Percentiles rank a stretch among this genome's conserved stretches.
Evolutionary conservation across 2,888 invertebrate species (phyloP).

Genomic region (Esperia sulphurella): DNA sequence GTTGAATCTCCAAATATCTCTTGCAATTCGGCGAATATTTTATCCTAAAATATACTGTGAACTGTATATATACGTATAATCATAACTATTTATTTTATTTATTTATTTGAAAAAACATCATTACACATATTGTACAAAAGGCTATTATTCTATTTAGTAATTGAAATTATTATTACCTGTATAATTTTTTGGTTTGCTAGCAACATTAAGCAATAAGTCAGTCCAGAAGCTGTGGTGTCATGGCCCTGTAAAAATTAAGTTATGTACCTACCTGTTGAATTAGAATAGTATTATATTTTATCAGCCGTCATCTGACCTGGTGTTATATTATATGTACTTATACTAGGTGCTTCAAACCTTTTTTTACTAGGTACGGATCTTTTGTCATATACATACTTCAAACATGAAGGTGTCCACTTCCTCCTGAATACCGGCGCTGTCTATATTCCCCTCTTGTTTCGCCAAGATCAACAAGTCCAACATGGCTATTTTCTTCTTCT

Average conservation of each 20-base stretch:
- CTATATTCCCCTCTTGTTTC: slow-evolving; percentile 53
- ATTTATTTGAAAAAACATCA: no score
- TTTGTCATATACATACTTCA: slow-evolving; percentile 53
- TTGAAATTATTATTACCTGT: slow-evolving; percentile 31
- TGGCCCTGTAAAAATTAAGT: slow-evolving; percentile 58
- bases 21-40: slow-evolving; percentile 79
- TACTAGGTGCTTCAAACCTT: no score
- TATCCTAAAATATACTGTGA: slow-evolving; percentile 66
- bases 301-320: no score
- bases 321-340: no score
- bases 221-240: slow-evolving; percentile 67
- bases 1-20: slow-evolving; percentile 81
- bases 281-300: no score
- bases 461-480: slow-evolving; percentile 66
- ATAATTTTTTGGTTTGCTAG: slow-evolving; percentile 56
- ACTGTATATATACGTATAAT: not conserved
- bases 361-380: no score
- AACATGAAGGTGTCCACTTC: slow-evolving; percentile 82
- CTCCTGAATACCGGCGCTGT: slow-evolving; percentile 70
- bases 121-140: no score
- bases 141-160: no score
- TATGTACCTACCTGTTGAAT: not conserved
- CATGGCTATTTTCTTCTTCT: slow-evolving; percentile 69
- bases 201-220: slow-evolving; percentile 59
- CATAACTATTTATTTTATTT: no score